These are phyloP conservation scores for Junonia oenone DNA, from an alignment of 2,888 invertebrate genomes.

Conservation along the genomic window DNA sequence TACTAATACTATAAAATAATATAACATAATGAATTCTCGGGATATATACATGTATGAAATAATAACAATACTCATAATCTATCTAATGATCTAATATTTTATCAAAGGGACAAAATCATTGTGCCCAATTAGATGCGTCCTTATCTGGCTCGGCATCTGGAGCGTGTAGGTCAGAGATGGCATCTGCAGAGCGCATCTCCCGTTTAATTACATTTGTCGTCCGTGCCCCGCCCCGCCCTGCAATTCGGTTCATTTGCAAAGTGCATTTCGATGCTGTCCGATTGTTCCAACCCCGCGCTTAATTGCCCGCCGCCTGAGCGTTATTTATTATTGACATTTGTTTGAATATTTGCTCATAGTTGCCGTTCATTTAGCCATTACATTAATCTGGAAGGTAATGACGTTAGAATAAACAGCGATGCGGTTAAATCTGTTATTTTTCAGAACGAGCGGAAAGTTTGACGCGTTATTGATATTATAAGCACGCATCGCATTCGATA, in stretches of 20 bases:
- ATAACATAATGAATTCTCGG: too few relatives aligned
- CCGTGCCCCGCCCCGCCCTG: conserved; percentile 33
- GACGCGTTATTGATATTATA: conserved; percentile 50
- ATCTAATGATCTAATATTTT: conserved; percentile 2
- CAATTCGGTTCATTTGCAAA: conserved; percentile 75
- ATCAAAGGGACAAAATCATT: conserved; percentile 21
- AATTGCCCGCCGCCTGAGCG: conserved; percentile 57
- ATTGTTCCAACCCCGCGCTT: conserved; percentile 67
- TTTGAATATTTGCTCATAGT: conserved; percentile 55
- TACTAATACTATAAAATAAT: too few relatives aligned
- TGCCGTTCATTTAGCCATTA: conserved; percentile 40
- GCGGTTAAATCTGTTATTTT: background rate
- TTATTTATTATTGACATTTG: conserved; percentile 72
- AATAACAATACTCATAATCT: background rate
- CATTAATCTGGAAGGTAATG: background rate
- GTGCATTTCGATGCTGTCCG: conserved; percentile 75
- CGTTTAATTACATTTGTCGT: conserved; percentile 67
- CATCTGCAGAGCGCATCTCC: conserved; percentile 56
- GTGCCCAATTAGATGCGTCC: conserved; percentile 20
- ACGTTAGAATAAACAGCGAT: background rate
- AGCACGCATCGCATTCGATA: conserved; percentile 66
- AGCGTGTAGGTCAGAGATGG: conserved; percentile 28
- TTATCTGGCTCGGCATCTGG: conserved; percentile 26
- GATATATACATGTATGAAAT: background rate
- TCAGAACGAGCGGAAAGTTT: conserved; percentile 5